Conservation (phyloP, 2,113 vertebrate genomes). For the Nyctereutes procyonoides region DNA sequence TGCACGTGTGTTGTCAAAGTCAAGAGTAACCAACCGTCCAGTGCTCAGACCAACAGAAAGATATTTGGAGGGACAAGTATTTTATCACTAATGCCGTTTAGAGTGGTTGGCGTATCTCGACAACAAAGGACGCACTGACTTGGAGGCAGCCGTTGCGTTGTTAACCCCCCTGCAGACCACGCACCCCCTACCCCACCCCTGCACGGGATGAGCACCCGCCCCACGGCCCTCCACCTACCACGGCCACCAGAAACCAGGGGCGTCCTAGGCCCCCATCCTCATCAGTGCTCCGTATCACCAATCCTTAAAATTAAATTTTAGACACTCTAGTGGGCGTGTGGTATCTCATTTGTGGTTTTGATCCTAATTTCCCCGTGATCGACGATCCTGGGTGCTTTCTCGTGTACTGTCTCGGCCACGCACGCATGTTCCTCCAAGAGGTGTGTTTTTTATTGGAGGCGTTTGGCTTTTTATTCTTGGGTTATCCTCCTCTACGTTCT, state of each 20-base stretch:
- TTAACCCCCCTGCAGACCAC: neutral
- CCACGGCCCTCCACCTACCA: neutral
- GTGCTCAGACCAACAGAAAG: neutral
- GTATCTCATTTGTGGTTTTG: neutral
- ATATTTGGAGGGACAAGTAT: neutral
- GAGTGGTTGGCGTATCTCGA: neutral
- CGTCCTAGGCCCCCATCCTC: neutral
- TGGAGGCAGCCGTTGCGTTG: neutral
- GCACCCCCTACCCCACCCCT: neutral
- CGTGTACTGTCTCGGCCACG: neutral
- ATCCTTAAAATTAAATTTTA: neutral
- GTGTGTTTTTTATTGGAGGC: neutral
- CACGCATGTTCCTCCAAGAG: neutral
- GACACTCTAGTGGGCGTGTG: neutral
- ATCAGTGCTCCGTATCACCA: neutral
- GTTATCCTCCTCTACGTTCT: neutral
- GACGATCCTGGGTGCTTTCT: neutral
- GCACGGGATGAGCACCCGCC: too few relatives aligned
- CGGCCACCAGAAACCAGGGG: neutral
- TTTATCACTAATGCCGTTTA: conserved; percentile 14
- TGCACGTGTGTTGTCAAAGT: neutral
- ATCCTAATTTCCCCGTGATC: neutral
- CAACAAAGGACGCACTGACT: conserved; percentile 9
- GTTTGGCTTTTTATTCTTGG: neutral
- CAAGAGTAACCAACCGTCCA: neutral